Base-by-base conservation (phyloP, 2,113 vertebrate genomes). In the Mesoclemmys tuberculata region DNA sequence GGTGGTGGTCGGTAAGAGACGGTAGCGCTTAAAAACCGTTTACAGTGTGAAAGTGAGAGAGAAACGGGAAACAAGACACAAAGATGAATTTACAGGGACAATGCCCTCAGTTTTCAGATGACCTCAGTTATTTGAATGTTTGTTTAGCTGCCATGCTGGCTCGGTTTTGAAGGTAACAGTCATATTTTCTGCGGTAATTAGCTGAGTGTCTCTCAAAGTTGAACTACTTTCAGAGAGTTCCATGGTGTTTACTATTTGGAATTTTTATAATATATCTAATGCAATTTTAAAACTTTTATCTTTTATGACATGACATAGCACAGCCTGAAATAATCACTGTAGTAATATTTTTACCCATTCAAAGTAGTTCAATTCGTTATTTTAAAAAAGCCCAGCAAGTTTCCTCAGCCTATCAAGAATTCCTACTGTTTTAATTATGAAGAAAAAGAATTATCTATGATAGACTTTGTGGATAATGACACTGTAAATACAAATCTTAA, bases 361-460 rank as follows among this genome's bases (percentile, higher is more conserved):
- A 96, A 97, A 97, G 83, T 58, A 96, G 86, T 96, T 93, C 90
- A 95, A 85, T 97, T 97, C 95, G 97, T 97, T 97, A 97, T 90
- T 93, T 92, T 55, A 97, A 92, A 94, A 97, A 94, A 19, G 13
- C 51, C 51, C 96, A 96, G 95, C 95, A 97, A 97, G 96, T 41
- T 89, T 97, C 87, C 51, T 80, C 44, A 95, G 92, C 27, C 90
- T 24, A 3, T 95, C 97, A 97, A 98, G 98, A 98, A 97, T 90
- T 96, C 95, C 96, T 86, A 94, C 94, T 95, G 97, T 94, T 98
- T 98, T 97, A 98, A 98, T 98, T 98, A 97, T 0, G 4, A 96
- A 90, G 92, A 94, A 88, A 97, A 85, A 97, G 86, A 88, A 87
- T 9, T 85, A 58, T 93, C 79, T 85, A 4, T 95, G 83, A 90